Conservation (phyloP, 2,797 vertebrate species). For the Microctenopoma lineatum region DNA sequence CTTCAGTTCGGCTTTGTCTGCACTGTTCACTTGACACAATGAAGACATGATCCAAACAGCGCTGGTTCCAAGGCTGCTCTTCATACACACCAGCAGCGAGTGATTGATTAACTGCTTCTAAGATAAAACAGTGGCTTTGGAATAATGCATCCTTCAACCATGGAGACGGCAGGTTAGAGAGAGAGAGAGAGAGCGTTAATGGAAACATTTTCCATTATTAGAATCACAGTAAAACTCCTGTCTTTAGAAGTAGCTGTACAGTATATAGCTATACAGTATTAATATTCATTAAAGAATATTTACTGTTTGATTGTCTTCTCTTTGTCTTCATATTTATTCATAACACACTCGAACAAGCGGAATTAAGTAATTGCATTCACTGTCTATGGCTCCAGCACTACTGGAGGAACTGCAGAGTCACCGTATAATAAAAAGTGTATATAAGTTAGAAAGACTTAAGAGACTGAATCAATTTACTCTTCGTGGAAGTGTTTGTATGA, state of each 20-base stretch:
- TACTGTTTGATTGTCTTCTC: background rate
- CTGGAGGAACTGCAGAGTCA: background rate
- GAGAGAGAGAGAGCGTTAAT: constrained; percentile 24
- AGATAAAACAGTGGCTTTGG: constrained; percentile 58
- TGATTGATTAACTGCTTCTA: constrained; percentile 58
- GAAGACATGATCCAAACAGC: constrained; percentile 24
- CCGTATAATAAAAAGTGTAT: constrained; percentile 2
- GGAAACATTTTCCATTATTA: constrained; percentile 26
- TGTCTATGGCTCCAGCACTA: background rate
- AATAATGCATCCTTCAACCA: constrained; percentile 58
- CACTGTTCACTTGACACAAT: constrained; percentile 16
- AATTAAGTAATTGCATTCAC: background rate
- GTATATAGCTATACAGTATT: no score
- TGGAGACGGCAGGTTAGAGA: constrained; percentile 33
- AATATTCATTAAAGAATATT: background rate
- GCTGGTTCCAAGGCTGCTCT: constrained; percentile 20
- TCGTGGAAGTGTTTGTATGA: constrained; percentile 29
- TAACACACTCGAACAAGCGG: background rate
- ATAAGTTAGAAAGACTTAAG: constrained; percentile 10
- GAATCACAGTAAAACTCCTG: constrained; percentile 7
- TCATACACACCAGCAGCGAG: constrained; percentile 32
- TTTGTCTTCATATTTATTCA: no score
- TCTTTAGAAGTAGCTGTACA: background rate
- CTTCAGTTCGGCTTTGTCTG: background rate
- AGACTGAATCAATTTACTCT: constrained; percentile 6